A percentile compares a stretch with the other conserved stretches of the same genome.
These are phyloP conservation scores for Acanthosoma haemorrhoidale DNA, from an alignment of 2,888 invertebrate genomes.

Conservation along the genomic window DNA sequence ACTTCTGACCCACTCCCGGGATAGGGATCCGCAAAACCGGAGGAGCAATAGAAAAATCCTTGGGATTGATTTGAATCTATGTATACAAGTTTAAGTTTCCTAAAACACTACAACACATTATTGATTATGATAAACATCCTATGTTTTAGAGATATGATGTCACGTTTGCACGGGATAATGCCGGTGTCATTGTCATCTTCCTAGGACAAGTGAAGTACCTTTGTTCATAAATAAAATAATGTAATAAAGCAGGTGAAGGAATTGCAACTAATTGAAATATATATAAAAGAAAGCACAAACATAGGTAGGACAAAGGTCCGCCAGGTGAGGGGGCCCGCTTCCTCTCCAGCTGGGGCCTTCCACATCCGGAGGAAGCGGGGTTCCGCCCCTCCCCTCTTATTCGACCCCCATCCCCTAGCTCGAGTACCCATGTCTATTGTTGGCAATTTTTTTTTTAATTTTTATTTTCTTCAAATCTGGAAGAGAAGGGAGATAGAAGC, in stretches of 20 bases:
- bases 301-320: background rate
- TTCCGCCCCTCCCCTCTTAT: slow-evolving; percentile 6
- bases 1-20: too few relatives aligned
- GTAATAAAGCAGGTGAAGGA: background rate
- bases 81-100: too few relatives aligned
- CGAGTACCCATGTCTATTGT: background rate
- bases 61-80: too few relatives aligned
- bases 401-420: background rate
- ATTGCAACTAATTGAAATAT: background rate
- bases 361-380: slow-evolving; percentile 3
- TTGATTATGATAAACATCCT: too few relatives aligned
- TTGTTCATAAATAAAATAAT: too few relatives aligned
- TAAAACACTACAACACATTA: too few relatives aligned
- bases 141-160: too few relatives aligned
- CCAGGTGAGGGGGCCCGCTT: slow-evolving; percentile 7
- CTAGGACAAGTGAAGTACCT: too few relatives aligned
- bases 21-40: too few relatives aligned
- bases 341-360: background rate
- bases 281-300: background rate
- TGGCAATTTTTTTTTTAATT: background rate
- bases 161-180: too few relatives aligned
- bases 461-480: background rate
- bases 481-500: background rate
- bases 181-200: too few relatives aligned
- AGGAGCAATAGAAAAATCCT: too few relatives aligned